Evolutionary conservation across 2,113 vertebrate genomes (phyloP).

Genomic region (Mesoclemmys tuberculata): DNA sequence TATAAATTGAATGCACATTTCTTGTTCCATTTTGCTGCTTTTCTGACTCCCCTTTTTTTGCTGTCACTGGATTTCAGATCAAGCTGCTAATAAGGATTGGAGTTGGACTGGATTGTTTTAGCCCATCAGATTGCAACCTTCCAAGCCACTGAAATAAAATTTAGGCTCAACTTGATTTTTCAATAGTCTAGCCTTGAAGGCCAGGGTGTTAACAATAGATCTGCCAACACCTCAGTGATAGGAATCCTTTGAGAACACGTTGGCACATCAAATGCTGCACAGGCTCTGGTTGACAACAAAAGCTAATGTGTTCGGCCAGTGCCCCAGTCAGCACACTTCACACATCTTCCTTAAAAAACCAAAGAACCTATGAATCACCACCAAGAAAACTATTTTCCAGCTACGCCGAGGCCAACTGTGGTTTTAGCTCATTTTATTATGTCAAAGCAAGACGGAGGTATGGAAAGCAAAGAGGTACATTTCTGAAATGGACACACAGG

Average conservation of each 20-base stretch:
- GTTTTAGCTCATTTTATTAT: neutral
- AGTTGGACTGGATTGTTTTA: constrained; percentile 48
- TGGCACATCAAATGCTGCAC: constrained; percentile 49
- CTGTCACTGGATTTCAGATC: constrained; percentile 53
- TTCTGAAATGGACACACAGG: neutral
- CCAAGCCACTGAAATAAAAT: constrained; percentile 62
- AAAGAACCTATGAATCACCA: neutral
- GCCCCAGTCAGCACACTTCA: neutral
- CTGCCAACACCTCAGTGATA: constrained; percentile 65
- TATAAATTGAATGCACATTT: constrained; percentile 70
- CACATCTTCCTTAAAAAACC: neutral
- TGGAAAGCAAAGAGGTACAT: neutral
- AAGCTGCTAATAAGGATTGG: constrained; percentile 70
- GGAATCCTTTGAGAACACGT: constrained; percentile 56
- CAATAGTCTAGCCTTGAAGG: constrained; percentile 67
- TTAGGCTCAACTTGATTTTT: constrained; percentile 70
- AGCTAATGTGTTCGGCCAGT: neutral
- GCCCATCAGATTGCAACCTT: constrained; percentile 62
- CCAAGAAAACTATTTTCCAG: constrained; percentile 13
- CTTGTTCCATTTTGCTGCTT: constrained; percentile 47
- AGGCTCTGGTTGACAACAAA: constrained; percentile 54
- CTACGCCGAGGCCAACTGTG: neutral
- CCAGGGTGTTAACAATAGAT: constrained; percentile 66
- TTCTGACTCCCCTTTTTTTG: neutral
- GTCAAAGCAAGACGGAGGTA: neutral